phyloP scores from a whole-genome alignment of 2,888 invertebrate species.

The Drosophila borborema region DNA sequence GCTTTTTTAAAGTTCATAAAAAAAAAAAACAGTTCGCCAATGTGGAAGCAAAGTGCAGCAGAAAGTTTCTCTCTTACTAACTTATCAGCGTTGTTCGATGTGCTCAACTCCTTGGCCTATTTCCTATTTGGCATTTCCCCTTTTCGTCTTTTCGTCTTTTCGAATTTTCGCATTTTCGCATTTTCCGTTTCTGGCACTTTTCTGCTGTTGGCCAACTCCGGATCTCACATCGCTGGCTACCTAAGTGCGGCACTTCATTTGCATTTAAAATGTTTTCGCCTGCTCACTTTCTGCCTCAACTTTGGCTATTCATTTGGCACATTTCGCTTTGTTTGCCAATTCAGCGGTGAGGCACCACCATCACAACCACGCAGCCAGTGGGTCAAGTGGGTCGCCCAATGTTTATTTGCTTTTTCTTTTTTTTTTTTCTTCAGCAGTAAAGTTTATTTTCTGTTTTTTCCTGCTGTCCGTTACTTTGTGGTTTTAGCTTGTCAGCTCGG shows the following conservation, averaged over 20 bases:
- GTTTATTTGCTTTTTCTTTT: constrained; percentile 47
- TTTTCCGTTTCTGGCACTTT: constrained; percentile 7
- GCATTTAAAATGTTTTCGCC: constrained; percentile 78
- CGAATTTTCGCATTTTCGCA: constrained; percentile 3
- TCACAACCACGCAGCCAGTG: constrained; percentile 42
- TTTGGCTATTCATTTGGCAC: constrained; percentile 75
- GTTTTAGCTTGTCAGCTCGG: constrained; percentile 16
- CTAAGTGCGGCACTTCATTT: constrained; percentile 76
- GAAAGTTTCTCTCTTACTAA: constrained; percentile 40
- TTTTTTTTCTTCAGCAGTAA: constrained; percentile 10
- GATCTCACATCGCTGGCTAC: constrained; percentile 59
- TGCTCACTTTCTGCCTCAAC: constrained; percentile 64
- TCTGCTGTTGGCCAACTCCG: constrained; percentile 28
- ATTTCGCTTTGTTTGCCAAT: constrained; percentile 72
- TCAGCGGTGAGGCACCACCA: constrained; percentile 27
- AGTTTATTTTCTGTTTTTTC: constrained; percentile 16
- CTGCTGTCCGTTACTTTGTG: constrained; percentile 7
- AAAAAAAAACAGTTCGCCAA: constrained; percentile 36
- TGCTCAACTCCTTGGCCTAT: constrained; percentile 27
- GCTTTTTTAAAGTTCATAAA: constrained; percentile 60
- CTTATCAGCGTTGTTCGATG: constrained; percentile 61
- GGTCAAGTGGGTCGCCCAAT: constrained; percentile 64
- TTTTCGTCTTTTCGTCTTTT: background rate
- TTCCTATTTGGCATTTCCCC: constrained; percentile 12
- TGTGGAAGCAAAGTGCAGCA: constrained; percentile 34